Conservation (phyloP, 2,888 invertebrate species). For the Dorcus parallelipipedus region DNA sequence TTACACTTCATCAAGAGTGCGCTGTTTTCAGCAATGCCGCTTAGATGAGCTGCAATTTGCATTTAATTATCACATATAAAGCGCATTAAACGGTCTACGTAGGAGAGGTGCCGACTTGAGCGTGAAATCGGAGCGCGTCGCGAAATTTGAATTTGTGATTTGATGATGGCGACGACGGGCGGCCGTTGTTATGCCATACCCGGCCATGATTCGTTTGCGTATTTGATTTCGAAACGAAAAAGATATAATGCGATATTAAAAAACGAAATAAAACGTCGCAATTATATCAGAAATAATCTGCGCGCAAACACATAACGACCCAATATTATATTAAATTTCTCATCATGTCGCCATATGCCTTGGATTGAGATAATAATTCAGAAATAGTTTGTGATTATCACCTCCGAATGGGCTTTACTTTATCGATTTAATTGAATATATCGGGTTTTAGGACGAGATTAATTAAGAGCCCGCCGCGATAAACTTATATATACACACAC, state of each 20-base stretch:
- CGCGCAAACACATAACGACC: conserved; percentile 21
- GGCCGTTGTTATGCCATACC: conserved; percentile 15
- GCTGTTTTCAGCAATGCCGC: conserved; percentile 49
- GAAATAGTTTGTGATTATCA: conserved; percentile 25
- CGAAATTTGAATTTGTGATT: conserved; percentile 44
- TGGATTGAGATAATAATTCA: conserved; percentile 25
- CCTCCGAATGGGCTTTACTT: conserved; percentile 18
- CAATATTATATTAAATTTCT: conserved; percentile 29
- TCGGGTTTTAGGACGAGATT: conserved; percentile 23
- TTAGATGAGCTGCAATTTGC: conserved; percentile 51
- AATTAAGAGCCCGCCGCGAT: conserved; percentile 22
- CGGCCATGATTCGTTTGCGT: conserved; percentile 16
- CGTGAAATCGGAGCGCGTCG: conserved; percentile 44
- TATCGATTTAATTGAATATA: conserved; percentile 29
- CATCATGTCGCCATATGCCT: conserved; percentile 26
- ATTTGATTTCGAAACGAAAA: too few relatives aligned
- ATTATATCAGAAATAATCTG: conserved; percentile 14
- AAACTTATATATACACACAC: conserved; percentile 18
- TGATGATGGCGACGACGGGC: conserved; percentile 17
- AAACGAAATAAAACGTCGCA: not conserved
- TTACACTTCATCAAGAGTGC: conserved; percentile 51
- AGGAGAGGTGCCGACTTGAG: conserved; percentile 37
- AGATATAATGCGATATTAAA: too few relatives aligned
- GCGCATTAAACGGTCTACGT: conserved; percentile 46
- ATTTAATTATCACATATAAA: conserved; percentile 53